Evolutionary conservation across 2,888 invertebrate species (phyloP).

Genomic region (Eupithecia exiguata): DNA sequence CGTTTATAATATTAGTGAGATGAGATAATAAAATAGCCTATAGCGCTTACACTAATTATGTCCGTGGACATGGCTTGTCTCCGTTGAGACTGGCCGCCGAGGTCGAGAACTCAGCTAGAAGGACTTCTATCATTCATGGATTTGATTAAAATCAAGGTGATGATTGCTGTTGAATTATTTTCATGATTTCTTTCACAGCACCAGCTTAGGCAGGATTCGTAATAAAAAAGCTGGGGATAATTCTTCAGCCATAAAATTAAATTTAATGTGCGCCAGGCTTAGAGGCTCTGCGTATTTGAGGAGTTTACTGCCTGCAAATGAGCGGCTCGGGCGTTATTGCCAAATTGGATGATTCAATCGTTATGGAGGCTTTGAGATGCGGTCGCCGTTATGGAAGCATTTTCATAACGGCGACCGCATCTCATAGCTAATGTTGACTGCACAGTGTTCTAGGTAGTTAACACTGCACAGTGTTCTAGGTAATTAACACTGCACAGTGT

Average conservation of each 20-base stretch:
- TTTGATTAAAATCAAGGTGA: background rate
- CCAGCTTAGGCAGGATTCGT: background rate
- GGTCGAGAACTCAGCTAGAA: too few species aligned
- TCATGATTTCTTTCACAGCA: conserved; percentile 2
- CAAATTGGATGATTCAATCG: conserved; percentile 27
- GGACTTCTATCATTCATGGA: too few species aligned
- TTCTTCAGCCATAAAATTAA: conserved; percentile 14
- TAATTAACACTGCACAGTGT: background rate
- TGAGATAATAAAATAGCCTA: too few species aligned
- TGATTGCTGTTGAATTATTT: background rate
- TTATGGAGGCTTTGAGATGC: background rate
- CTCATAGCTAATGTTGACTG: too few species aligned
- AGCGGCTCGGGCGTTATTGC: conserved; percentile 25
- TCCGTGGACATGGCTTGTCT: too few species aligned
- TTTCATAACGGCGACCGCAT: too few species aligned
- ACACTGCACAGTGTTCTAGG: background rate
- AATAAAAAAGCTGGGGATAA: conserved; percentile 6
- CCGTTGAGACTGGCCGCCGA: too few species aligned
- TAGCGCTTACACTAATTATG: too few species aligned
- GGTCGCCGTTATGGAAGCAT: background rate
- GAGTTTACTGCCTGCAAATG: conserved; percentile 24
- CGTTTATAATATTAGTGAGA: too few species aligned
- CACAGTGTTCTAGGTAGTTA: too few species aligned
- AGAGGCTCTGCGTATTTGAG: conserved; percentile 16
- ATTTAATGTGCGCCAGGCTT: conserved; percentile 14